Evolutionary conservation across 23 tunicate genomes (phyloP), one percentile per base, ranked within the genome.

Genomic region (Trididemnum nubilum): DNA sequence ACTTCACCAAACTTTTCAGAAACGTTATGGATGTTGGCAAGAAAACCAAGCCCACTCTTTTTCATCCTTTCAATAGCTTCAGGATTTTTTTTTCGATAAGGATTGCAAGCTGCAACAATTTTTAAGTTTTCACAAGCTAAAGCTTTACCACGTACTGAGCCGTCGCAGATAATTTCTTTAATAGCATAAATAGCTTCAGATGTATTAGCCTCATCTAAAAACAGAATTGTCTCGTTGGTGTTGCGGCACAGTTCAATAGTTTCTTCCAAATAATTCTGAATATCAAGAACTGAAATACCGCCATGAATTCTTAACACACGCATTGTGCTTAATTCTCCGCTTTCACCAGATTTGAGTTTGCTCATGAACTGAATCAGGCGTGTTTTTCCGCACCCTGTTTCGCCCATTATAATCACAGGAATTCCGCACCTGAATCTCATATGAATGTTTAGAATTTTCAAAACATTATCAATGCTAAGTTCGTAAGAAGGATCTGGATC

Each of bases 331-430:
- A 85, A n/a, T n/a, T 34, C 26, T 24, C 54, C 23, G 57, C 9
- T 57, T 28, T n/a, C 75, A 5, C n/a, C 28, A 28, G 40, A 25
- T 74, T 81, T 87, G 34, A 87, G 31, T 54, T 39, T 72, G 72
- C 91, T 81, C 91, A 87, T 87, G 37, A 87, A 87, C 34, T 87
- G 86, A 60, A 87, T 44, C 91, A 87, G 81, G 35, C 91, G 67
- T 74, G 91, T 87, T 73, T 87, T 87, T 26, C 91, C 91, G 61
- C 91, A 87, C 2, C 91, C 91, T 2, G 91, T 87, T 74, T 87
- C 91, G 1, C 91, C 91, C 91, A 87, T 87, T 28, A 87, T 33
- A 40, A 87, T 44, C 0, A 87, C 91, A 54, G 91, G 91, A 36
- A 87, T 87, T 0, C 84, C 75, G 73, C 91, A 87, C 4, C 91